These are phyloP conservation scores for Dromiciops gliroides DNA, from an alignment of 2,113 vertebrate species.

Conservation along the genomic window DNA sequence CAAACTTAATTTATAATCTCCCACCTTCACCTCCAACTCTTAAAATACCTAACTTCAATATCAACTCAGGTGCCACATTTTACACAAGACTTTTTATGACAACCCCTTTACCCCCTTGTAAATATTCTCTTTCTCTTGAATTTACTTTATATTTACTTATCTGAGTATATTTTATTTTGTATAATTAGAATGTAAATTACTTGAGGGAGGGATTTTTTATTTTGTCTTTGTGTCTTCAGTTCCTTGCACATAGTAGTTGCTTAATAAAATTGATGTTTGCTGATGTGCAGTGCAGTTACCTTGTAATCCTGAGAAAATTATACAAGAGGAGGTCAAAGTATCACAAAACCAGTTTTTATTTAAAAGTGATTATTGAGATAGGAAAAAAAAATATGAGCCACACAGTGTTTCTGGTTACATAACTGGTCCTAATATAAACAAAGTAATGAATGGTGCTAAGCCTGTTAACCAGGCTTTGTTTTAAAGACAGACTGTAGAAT, in stretches of 20 bases:
- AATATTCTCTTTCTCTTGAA: neutral
- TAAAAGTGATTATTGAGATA: slow-evolving; percentile 42
- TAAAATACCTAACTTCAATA: neutral
- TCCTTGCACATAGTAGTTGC: neutral
- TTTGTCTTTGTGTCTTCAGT: neutral
- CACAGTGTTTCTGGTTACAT: slow-evolving; percentile 17
- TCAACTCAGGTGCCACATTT: neutral
- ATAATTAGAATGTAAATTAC: neutral
- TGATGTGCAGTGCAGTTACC: neutral
- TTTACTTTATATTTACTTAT: neutral
- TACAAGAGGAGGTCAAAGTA: slow-evolving; percentile 30
- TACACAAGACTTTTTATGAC: neutral
- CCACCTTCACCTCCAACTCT: neutral
- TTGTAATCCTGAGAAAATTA: slow-evolving; percentile 54
- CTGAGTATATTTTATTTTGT: neutral
- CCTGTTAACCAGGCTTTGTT: slow-evolving; percentile 31
- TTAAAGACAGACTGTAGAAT: neutral
- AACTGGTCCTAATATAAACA: slow-evolving; percentile 9
- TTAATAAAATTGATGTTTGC: neutral
- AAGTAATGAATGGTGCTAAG: neutral
- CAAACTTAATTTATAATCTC: neutral
- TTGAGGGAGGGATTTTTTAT: neutral
- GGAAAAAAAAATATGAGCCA: slow-evolving; percentile 35
- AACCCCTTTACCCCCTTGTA: neutral
- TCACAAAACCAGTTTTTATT: slow-evolving; percentile 29